Evolutionary conservation across 2,888 invertebrate species (phyloP).

Genomic region (Ornithoptera priamus): DNA sequence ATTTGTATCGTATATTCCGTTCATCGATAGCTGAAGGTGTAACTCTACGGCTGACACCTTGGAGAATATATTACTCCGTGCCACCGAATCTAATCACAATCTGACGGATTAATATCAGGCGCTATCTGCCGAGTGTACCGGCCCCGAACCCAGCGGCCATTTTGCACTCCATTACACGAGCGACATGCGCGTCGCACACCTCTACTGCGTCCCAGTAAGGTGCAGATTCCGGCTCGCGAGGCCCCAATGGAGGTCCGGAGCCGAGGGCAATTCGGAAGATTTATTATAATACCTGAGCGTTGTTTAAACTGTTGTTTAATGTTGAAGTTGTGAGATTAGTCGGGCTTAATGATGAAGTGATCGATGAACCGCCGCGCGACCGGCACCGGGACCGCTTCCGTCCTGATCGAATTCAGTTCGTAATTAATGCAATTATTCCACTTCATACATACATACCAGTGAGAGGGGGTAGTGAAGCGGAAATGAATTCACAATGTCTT

Average conservation of each 20-base stretch:
- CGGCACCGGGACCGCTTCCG: slow-evolving; percentile 31
- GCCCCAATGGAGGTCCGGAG: slow-evolving; percentile 45
- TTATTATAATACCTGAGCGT: slow-evolving; percentile 70
- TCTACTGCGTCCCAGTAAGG: slow-evolving; percentile 36
- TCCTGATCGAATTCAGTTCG: slow-evolving; percentile 45
- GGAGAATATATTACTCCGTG: slow-evolving; percentile 74
- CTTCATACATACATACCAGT: background rate
- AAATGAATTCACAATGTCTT: too few species aligned
- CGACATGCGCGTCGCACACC: slow-evolving; percentile 30
- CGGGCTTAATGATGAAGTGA: slow-evolving; percentile 38
- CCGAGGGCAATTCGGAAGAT: slow-evolving; percentile 63
- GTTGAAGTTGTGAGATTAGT: slow-evolving; percentile 60
- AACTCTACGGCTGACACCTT: slow-evolving; percentile 60
- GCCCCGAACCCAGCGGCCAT: slow-evolving; percentile 59
- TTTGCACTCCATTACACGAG: slow-evolving; percentile 49
- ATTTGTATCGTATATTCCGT: too few species aligned
- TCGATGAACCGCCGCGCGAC: slow-evolving; percentile 35
- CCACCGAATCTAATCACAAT: slow-evolving; percentile 77
- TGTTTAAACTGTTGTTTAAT: slow-evolving; percentile 71
- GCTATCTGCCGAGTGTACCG: slow-evolving; percentile 56
- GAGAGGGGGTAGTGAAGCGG: too few species aligned
- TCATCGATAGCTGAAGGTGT: slow-evolving; percentile 27
- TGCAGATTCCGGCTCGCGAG: slow-evolving; percentile 32
- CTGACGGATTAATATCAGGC: slow-evolving; percentile 76
- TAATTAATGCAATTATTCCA: background rate